A percentile compares a stretch with the other conserved stretches of the same genome.
These are phyloP conservation scores for Anisognathus igniventris DNA, from an alignment of 2,797 vertebrate genomes.

Conservation along the genomic window DNA sequence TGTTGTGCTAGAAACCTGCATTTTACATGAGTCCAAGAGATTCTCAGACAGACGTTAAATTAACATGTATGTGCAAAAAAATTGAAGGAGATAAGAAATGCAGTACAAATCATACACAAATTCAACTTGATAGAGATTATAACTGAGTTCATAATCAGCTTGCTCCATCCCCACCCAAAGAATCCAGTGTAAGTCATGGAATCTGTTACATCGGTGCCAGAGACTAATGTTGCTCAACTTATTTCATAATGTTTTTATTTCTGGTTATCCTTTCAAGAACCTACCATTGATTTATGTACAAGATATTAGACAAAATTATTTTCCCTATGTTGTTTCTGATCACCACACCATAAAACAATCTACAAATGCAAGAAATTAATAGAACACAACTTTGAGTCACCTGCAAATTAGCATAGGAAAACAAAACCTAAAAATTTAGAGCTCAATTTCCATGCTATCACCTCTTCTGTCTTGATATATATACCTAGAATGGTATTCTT, in stretches of 20 bases:
- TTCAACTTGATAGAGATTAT: not conserved
- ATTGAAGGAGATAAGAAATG: not conserved
- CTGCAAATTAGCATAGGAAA: not conserved
- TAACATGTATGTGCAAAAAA: not conserved
- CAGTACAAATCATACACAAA: not conserved
- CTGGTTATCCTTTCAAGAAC: not conserved
- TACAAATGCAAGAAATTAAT: not conserved
- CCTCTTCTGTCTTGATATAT: not conserved
- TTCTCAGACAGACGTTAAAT: not conserved
- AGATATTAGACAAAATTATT: not conserved
- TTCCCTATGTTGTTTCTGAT: not conserved
- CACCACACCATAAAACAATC: not conserved
- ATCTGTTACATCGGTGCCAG: not conserved
- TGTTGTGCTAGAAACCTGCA: not conserved
- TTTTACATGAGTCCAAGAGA: not conserved
- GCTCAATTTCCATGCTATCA: not conserved
- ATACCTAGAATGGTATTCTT: not conserved
- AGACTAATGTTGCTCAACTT: not conserved
- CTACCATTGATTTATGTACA: not conserved
- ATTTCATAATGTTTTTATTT: not conserved
- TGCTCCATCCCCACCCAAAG: not conserved
- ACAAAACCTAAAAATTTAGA: not conserved
- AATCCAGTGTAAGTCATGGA: not conserved
- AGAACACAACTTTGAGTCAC: not conserved
- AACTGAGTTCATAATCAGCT: not conserved